Conservation (phyloP, 2,113 vertebrate species). For the Psittacula cyanocephala region DNA sequence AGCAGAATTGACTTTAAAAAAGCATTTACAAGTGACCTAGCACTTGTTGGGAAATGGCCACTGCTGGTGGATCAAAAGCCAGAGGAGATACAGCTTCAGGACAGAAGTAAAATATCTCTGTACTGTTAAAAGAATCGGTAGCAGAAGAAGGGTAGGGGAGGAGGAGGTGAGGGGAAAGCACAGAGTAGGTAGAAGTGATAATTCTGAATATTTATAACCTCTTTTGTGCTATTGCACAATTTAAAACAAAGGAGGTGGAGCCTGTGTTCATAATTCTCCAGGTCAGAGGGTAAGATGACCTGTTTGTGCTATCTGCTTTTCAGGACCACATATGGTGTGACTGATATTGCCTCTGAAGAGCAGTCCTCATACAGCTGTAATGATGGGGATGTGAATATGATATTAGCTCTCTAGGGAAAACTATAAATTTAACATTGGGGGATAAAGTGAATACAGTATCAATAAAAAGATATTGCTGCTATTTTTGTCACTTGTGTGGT, state of each 20-base stretch:
- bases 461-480: slow-evolving; percentile 57
- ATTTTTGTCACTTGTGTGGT: neutral
- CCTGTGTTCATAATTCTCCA: neutral
- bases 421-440: neutral
- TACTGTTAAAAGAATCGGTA: slow-evolving; percentile 14
- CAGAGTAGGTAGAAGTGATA: neutral
- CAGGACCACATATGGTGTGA: neutral
- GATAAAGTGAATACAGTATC: slow-evolving; percentile 41
- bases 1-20: slow-evolving; percentile 42
- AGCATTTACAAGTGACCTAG: slow-evolving; percentile 33
- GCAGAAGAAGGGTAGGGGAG: neutral
- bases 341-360: neutral
- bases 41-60: neutral
- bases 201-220: slow-evolving; percentile 41
- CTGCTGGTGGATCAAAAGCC: slow-evolving; percentile 46
- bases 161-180: neutral
- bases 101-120: slow-evolving; percentile 16
- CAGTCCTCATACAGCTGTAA: neutral
- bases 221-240: neutral
- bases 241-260: slow-evolving; percentile 26
- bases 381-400: neutral
- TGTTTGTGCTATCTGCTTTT: neutral
- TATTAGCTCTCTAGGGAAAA: slow-evolving; percentile 11
- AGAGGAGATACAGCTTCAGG: neutral
- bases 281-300: neutral